phyloP scores from a whole-genome alignment of 2,888 invertebrate genomes.

The Leuctra nigra region DNA sequence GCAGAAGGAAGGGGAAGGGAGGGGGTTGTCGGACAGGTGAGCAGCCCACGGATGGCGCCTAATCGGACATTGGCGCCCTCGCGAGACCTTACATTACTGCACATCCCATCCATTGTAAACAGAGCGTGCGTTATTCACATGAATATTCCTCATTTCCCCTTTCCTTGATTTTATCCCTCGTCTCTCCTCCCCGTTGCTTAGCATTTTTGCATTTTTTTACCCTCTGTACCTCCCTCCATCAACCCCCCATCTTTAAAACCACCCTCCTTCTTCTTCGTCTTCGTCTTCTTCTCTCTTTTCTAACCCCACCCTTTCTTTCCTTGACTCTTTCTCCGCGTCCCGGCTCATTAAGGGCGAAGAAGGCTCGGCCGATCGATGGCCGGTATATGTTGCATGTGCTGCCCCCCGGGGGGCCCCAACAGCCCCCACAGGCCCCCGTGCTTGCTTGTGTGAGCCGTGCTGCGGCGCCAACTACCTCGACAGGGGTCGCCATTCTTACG shows the following conservation, averaged over 20 bases:
- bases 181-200: conserved; percentile 17
- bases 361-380: conserved; percentile 16
- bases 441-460: conserved; percentile 8
- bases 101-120: conserved; percentile 3
- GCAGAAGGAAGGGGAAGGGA: too few species aligned
- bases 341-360: conserved; percentile 23
- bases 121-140: conserved; percentile 10
- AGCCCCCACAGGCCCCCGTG: not conserved
- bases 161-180: conserved; percentile 16
- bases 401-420: conserved; percentile 7
- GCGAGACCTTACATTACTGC: too few species aligned
- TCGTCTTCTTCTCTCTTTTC: conserved; percentile 17
- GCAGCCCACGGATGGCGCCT: too few species aligned
- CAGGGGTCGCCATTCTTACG: conserved; percentile 11
- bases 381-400: conserved; percentile 16
- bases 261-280: conserved; percentile 20
- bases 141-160: conserved; percentile 16
- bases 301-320: conserved; percentile 18
- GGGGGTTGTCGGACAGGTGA: too few species aligned
- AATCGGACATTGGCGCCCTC: too few species aligned
- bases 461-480: not conserved
- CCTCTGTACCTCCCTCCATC: conserved; percentile 14
- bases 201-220: conserved; percentile 11
- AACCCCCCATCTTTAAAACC: conserved; percentile 11
- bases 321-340: conserved; percentile 20